Conservation (phyloP, 2,888 invertebrate species). For the Drepanosiphum platanoidis region DNA sequence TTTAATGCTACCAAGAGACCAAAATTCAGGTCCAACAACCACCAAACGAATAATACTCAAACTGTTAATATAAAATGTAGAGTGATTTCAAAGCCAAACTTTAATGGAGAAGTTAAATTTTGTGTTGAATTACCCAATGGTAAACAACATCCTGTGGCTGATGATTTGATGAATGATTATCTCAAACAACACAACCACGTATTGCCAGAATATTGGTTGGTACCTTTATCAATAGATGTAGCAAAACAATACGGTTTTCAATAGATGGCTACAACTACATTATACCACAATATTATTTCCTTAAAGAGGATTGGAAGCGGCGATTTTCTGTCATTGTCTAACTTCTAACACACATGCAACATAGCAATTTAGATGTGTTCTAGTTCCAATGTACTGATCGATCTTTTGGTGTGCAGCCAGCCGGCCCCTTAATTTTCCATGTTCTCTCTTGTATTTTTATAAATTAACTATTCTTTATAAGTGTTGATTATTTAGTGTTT, state of each 20-base stretch:
- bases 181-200: slow-evolving; percentile 39
- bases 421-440: too few species aligned
- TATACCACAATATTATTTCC: too few species aligned
- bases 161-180: slow-evolving; percentile 42
- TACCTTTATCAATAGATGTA: slow-evolving; percentile 41
- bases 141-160: slow-evolving; percentile 32
- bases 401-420: too few species aligned
- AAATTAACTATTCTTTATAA: too few species aligned
- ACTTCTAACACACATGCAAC: too few species aligned
- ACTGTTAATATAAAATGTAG: slow-evolving; percentile 40
- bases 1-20: slow-evolving; percentile 31
- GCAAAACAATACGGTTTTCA: slow-evolving; percentile 42
- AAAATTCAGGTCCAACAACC: background rate
- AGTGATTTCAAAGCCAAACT: slow-evolving; percentile 42
- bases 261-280: too few species aligned
- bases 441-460: too few species aligned
- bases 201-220: slow-evolving; percentile 53
- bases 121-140: slow-evolving; percentile 49
- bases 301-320: too few species aligned
- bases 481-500: too few species aligned
- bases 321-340: too few species aligned
- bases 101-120: slow-evolving; percentile 49
- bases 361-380: too few species aligned
- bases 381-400: too few species aligned
- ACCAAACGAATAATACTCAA: background rate